phyloP scores from a whole-genome alignment of 2,888 invertebrate genomes.

The Lydus trimaculatus region DNA sequence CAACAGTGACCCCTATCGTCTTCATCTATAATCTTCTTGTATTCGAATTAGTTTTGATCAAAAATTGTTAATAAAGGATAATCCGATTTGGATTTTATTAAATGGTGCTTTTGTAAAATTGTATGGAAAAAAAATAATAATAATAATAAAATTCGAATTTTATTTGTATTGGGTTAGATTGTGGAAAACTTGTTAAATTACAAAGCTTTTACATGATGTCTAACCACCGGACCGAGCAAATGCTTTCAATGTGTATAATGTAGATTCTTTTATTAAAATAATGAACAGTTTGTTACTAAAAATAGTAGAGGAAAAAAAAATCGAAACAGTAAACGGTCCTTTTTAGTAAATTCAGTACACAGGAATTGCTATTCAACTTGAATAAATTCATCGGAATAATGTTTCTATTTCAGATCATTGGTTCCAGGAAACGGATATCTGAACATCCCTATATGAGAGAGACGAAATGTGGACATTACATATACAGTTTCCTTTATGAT shows the following conservation, averaged over 20 bases:
- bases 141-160: neutral
- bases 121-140: neutral
- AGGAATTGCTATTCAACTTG: slow-evolving; percentile 18
- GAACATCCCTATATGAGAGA: slow-evolving; percentile 32
- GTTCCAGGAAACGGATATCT: slow-evolving; percentile 44
- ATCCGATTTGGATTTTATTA: neutral
- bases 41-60: neutral
- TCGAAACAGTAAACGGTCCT: neutral
- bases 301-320: neutral
- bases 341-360: neutral
- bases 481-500: slow-evolving; percentile 16
- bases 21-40: neutral
- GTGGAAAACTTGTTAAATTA: slow-evolving; percentile 48
- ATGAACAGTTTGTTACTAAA: neutral
- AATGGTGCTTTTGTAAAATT: neutral
- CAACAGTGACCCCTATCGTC: neutral
- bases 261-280: slow-evolving; percentile 18
- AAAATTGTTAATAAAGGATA: neutral
- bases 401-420: slow-evolving; percentile 44
- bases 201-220: slow-evolving; percentile 49
- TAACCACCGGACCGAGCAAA: slow-evolving; percentile 32
- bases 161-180: neutral
- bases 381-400: slow-evolving; percentile 43
- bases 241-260: slow-evolving; percentile 24
- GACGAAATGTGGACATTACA: slow-evolving; percentile 30